Evolutionary conservation across 2,113 vertebrate species (phyloP), one percentile per base, ranked within the genome.

Genomic region (Megaleporinus macrocephalus): DNA sequence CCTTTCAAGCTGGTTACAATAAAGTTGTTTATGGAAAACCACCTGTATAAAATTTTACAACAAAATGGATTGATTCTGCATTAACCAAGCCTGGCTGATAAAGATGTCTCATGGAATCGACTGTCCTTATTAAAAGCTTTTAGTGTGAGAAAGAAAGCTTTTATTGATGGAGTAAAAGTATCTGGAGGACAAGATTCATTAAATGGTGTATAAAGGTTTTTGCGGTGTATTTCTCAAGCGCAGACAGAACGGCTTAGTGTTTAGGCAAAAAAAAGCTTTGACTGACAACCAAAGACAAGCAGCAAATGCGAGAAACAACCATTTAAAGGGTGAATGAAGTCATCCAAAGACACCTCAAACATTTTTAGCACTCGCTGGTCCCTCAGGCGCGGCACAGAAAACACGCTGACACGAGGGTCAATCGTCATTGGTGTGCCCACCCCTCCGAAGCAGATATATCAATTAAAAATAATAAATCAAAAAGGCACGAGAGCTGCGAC

Each of bases 401-500:
- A 80, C 29, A 79, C 75, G 83, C 83, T 93, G 92, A 93, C 92
- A 92, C 83, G 9, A 47, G 90, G 91, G 93, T 93, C 93, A 94
- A 91, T 91, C 92, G 91, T 93, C 92, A 93, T 94, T 91, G 79
- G 83, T 89, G 84, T 16, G 41, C 71, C 80, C 89, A 90, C 90
- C 88, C 89, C 89, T 76, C 89, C 87, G 90, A 92, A 92, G 89
- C 90, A 94, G 91, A 94, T 93, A 93, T 90, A 93, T 92, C 93
- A 95, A 95, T 95, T 94, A 94, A 93, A 93, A 93, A 91, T 84
- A 94, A 94, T 92, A 92, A 92, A 92, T 93, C 90, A 91, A 91
- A 93, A 89, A 87, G 78, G 85, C 86, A 84, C 84, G 86, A 80
- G 84, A 89, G 80, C 81, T 83, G 88, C 82, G 12, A 62, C 79